Base-by-base conservation (phyloP, 2,797 vertebrate species). In the Cryptoprocta ferox region DNA sequence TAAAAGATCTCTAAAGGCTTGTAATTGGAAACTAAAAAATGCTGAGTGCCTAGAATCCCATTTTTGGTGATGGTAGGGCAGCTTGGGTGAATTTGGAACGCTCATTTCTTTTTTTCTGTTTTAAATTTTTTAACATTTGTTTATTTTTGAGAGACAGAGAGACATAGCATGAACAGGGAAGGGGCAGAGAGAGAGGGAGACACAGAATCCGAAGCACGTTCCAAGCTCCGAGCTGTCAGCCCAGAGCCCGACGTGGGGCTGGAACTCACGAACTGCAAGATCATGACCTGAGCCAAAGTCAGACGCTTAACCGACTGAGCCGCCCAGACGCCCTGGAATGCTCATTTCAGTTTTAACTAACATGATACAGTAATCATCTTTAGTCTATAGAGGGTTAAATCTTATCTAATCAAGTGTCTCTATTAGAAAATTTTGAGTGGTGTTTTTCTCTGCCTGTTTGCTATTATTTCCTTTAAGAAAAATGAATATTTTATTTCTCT, bases 1-100 rank as follows among this genome's bases (percentile, higher is more conserved):
- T 94, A 45, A 86, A 93, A 89, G 76, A 89, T 91, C 68, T 82
- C 68, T 61, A 39, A 80, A 53, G 70, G 68, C 86, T 91, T 98
- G 53, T 81, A 73, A 73, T 61, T 83, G 61, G 86, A 81, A 96
- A 85, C 53, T n/a, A 75, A 93, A 97, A 97, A 88, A 10, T 75
- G 66, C 56, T 45, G 79, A 97, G 75, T 28, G 56, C 35, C 61
- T 92, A 65, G 75, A 84, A 83, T n/a, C 18, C 59, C 1, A 3
- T 4, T 19, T 30, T 70, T 82, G 32, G 83, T 24, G 32, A 30
- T 4, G n/a, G 63, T 19, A 11, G 35, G 5, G 37, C 35, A 26
- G 30, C 6, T 56, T 48, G 91, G 91, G 50, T 91, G 70, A 91
- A 63, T 91, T 95, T 93, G 85, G 82, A 84, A 81, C 83, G 19